Evolutionary conservation across 64 coral and sea anemone genomes (phyloP).

Genomic region (Montipora efflorescens): DNA sequence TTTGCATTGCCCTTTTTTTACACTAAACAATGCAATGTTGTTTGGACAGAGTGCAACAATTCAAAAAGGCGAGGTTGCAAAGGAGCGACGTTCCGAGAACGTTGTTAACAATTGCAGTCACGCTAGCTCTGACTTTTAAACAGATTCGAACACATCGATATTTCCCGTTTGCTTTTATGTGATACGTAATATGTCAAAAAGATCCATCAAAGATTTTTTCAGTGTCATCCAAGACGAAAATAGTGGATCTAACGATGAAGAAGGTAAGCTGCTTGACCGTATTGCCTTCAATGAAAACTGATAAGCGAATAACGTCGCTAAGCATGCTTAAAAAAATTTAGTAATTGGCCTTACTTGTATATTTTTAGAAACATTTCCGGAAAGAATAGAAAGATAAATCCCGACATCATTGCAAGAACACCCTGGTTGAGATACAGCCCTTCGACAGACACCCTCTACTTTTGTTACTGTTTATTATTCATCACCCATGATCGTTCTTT

Average conservation of each 20-base stretch:
- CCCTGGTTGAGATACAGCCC: conserved; percentile 77
- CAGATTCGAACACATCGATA: conserved; percentile 20
- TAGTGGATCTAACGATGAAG: conserved; percentile 70
- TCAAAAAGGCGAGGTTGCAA: conserved; percentile 69
- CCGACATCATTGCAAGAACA: conserved; percentile 24
- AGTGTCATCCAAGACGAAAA: conserved; percentile 62
- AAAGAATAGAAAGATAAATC: conserved; percentile 68
- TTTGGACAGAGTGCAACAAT: conserved; percentile 52
- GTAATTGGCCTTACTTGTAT: conserved; percentile 66
- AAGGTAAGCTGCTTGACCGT: conserved; percentile 73
- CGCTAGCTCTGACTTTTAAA: conserved; percentile 56
- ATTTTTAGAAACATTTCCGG: conserved; percentile 65
- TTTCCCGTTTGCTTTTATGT: conserved; percentile 29
- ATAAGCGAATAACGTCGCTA: too few relatives aligned
- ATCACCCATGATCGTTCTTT: conserved; percentile 42
- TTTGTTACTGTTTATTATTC: conserved; percentile 76
- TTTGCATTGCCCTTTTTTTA: conserved; percentile 57
- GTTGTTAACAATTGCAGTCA: conserved; percentile 60
- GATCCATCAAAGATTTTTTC: conserved; percentile 74
- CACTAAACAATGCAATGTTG: conserved; percentile 18
- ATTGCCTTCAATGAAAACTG: conserved; percentile 34
- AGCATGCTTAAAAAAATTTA: conserved; percentile 11
- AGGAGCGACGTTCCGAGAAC: conserved; percentile 54
- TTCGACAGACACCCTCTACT: conserved; percentile 75
- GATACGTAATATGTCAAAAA: conserved; percentile 50